Evolutionary conservation across 2,797 vertebrate genomes (phyloP).

Genomic region (Buphagus erythrorhynchus): DNA sequence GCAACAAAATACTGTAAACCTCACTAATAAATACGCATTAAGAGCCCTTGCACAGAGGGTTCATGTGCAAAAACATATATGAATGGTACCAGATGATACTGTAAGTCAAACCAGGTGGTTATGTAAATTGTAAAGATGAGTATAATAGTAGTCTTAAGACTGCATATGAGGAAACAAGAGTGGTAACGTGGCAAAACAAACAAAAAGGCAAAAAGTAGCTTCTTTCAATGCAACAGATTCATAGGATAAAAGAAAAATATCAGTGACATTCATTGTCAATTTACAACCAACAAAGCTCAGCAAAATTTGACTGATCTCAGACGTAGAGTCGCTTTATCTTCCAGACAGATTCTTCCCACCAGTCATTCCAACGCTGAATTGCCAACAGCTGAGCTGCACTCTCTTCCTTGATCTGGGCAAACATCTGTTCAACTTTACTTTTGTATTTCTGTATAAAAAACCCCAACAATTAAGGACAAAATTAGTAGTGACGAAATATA

Average conservation of each 20-base stretch:
- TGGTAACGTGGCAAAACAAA: neutral
- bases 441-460: constrained; percentile 72
- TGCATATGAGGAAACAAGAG: neutral
- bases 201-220: neutral
- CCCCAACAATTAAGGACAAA: neutral
- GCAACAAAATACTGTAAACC: neutral
- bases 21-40: neutral
- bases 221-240: neutral
- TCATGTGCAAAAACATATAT: neutral
- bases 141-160: neutral
- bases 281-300: neutral
- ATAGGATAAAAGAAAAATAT: neutral
- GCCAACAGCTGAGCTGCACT: constrained; percentile 57
- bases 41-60: neutral
- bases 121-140: neutral
- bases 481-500: neutral
- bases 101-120: neutral
- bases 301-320: neutral
- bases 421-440: constrained; percentile 40
- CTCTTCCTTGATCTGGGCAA: constrained; percentile 56
- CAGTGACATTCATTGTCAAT: neutral
- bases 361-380: constrained; percentile 56
- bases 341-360: constrained; percentile 72
- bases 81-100: neutral
- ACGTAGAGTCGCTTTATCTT: constrained; percentile 69